Base-by-base conservation (phyloP, 2,888 invertebrate species). In the Lapara coniferarum region DNA sequence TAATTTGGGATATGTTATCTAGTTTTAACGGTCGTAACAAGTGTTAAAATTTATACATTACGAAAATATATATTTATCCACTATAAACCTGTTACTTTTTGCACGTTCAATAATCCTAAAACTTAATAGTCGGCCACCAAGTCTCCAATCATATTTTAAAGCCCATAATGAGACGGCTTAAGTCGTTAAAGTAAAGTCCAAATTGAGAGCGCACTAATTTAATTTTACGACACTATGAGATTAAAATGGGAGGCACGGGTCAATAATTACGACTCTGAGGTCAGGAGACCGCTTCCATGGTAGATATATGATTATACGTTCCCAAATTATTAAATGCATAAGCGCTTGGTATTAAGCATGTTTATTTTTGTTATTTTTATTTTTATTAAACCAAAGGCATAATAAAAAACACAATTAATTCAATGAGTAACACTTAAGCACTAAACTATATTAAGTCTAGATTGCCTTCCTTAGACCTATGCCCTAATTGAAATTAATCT, bases 201-300 rank as follows among this genome's bases (percentile, higher is more conserved):
- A 83, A 82, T 76, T 79, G 16, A 16, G 44, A 16, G 76, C 73
- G 74, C 70, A 78, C 77, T 85, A 86, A 88, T 88, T 85, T 84
- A 79, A 83, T 81, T 81, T 83, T 78, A 83, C 76, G 77, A 80
- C 73, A 19, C 72, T 73, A 75, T 76, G 70, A 74, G 71, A 80
- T 80, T 79, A 80, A 75, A 81, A 81, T 84, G 81, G 85, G 85
- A 81, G 86, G 81, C 75, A 78, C 82, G 78, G 71, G 78, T 70
- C 73, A 73, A 67, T 83, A 84, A 86, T 85, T 84, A 84, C 71
- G 73, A 78, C 74, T 70, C 74, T 75, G 73, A 72, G 71, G 66
- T 66, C 67, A 70, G 72, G 71, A 70, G 68, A 73, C 67, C 76
- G 82, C 85, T 85, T 81, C 86, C 84, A 81, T 80, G 77, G 81